Percentiles rank a stretch among this genome's conserved stretches.
These are phyloP conservation scores for Drosophila ohnishii DNA, from an alignment of 1,140 invertebrate genomes.

Conservation along the genomic window DNA sequence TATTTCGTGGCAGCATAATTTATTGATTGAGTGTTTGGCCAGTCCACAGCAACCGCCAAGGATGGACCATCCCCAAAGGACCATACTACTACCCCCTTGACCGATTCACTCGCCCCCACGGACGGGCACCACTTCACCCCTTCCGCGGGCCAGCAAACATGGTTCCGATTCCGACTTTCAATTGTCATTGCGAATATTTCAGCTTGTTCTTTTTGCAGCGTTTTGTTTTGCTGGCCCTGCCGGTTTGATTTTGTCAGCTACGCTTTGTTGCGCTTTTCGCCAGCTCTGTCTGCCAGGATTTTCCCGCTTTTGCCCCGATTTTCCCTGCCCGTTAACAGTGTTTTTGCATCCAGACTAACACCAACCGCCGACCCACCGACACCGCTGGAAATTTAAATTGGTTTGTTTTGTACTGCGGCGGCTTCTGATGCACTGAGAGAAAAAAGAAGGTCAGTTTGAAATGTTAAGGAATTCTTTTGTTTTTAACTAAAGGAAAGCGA, in stretches of 20 bases:
- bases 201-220: slow-evolving; percentile 37
- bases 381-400: slow-evolving; percentile 78
- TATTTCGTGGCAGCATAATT: slow-evolving; percentile 80
- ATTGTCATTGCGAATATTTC: slow-evolving; percentile 70
- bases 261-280: slow-evolving; percentile 79
- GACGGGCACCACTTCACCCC: slow-evolving; percentile 1
- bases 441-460: background rate
- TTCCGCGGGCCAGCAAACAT: slow-evolving; percentile 9
- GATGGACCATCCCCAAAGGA: slow-evolving; percentile 8
- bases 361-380: slow-evolving; percentile 36
- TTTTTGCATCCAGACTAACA: slow-evolving; percentile 29
- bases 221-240: slow-evolving; percentile 47
- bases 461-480: background rate
- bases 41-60: slow-evolving; percentile 41
- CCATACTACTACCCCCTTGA: background rate
- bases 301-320: slow-evolving; percentile 13
- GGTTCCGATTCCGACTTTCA: slow-evolving; percentile 55
- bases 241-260: slow-evolving; percentile 77
- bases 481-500: background rate
- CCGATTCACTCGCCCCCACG: background rate
- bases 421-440: slow-evolving; percentile 35
- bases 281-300: slow-evolving; percentile 43
- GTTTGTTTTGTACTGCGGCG: slow-evolving; percentile 77
- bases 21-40: slow-evolving; percentile 79
- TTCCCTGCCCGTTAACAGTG: slow-evolving; percentile 45